phyloP scores from a whole-genome alignment of 2,113 vertebrate genomes.

The Ameiurus melas region DNA sequence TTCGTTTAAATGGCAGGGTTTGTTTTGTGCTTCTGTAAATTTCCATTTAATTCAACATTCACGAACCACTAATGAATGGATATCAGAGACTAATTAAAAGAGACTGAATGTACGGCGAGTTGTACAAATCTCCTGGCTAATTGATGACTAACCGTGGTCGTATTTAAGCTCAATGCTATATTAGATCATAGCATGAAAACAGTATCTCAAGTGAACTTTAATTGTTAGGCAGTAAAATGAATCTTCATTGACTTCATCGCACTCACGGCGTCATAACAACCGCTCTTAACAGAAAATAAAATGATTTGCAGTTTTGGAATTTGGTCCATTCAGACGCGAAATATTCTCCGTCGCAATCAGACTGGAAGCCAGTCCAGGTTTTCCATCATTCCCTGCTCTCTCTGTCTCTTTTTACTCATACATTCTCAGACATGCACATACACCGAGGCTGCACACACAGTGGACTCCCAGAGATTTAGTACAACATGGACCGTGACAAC shows the following conservation, averaged over 20 bases:
- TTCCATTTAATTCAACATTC: constrained; percentile 9
- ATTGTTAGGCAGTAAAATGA: constrained; percentile 18
- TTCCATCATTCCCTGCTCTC: constrained; percentile 24
- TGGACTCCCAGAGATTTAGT: constrained; percentile 67
- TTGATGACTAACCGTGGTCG: constrained; percentile 15
- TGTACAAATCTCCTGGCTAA: constrained; percentile 20
- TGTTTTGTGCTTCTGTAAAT: neutral
- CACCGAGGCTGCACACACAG: constrained; percentile 54
- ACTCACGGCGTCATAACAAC: neutral
- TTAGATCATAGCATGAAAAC: constrained; percentile 7
- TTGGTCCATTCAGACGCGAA: neutral
- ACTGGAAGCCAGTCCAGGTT: constrained; percentile 1
- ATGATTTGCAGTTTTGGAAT: neutral
- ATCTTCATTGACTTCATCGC: neutral
- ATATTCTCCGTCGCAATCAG: neutral
- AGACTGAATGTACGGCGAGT: neutral
- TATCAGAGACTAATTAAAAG: constrained; percentile 21
- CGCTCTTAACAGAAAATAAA: neutral
- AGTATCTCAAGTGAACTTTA: neutral
- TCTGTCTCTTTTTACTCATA: neutral
- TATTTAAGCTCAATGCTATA: constrained; percentile 9
- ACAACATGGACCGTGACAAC: constrained; percentile 75
- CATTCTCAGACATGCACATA: constrained; percentile 24
- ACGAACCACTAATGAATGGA: neutral
- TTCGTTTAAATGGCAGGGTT: neutral